Percentiles rank a stretch among this genome's conserved stretches.
These are phyloP conservation scores for Chloropsis cyanopogon DNA, from an alignment of 2,113 vertebrate genomes.

Conservation along the genomic window DNA sequence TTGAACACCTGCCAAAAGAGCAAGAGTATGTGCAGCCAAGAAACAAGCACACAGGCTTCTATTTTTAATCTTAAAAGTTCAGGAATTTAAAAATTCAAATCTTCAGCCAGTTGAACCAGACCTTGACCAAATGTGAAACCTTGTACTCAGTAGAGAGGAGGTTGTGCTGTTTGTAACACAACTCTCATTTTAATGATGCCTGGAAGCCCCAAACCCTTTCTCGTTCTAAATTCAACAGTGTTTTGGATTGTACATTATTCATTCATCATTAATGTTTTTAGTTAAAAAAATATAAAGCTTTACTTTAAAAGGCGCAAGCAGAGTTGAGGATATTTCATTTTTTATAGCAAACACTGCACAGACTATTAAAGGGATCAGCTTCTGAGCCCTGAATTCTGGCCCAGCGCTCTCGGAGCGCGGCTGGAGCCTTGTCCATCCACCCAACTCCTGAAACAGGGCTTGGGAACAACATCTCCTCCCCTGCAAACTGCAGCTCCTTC, in stretches of 20 bases:
- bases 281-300: neutral
- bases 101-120: neutral
- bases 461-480: neutral
- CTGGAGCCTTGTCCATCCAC: neutral
- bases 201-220: neutral
- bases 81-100: neutral
- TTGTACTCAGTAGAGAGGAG: neutral
- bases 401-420: rapidly evolving
- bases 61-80: neutral
- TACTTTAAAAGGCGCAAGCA: neutral
- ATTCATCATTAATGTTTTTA: neutral
- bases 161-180: neutral
- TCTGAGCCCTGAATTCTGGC: neutral
- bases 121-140: neutral
- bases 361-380: neutral
- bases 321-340: neutral
- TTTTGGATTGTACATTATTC: neutral
- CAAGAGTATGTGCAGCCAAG: neutral
- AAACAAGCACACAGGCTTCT: neutral
- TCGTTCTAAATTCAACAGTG: neutral
- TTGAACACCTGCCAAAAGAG: neutral
- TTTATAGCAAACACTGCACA: neutral
- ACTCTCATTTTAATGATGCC: neutral
- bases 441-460: neutral
- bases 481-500: neutral